Evolutionary conservation across 2,888 invertebrate genomes (phyloP).

Genomic region (Nebria brevicollis): DNA sequence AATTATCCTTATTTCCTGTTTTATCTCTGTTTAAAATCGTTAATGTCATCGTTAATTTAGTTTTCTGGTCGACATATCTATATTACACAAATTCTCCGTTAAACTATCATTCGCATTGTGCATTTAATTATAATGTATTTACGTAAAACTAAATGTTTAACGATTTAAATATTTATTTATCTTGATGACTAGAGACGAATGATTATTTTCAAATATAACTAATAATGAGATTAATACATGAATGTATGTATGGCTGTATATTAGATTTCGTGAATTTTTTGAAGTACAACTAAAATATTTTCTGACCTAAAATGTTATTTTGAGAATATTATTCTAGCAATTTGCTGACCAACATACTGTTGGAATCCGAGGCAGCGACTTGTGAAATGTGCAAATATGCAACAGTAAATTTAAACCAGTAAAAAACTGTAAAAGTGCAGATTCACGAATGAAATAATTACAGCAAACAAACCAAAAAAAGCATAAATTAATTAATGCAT

Average conservation of each 20-base stretch:
- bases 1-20: background rate
- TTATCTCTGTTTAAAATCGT: background rate
- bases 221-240: too few species aligned
- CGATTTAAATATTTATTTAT: too few species aligned
- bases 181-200: too few species aligned
- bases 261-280: background rate
- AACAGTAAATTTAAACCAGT: background rate
- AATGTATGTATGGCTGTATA: too few species aligned
- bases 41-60: background rate
- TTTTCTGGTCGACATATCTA: background rate
- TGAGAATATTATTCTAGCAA: background rate
- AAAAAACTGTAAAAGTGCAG: background rate
- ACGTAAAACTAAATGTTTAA: too few species aligned
- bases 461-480: background rate
- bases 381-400: background rate
- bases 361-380: background rate
- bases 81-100: background rate
- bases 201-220: too few species aligned
- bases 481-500: constrained; percentile 1
- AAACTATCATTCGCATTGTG: background rate
- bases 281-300: background rate
- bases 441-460: constrained; percentile 1
- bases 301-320: background rate
- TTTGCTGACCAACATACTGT: background rate
- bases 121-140: background rate